Evolutionary conservation across 2,888 invertebrate species (phyloP).

Genomic region (Apeira syringaria): DNA sequence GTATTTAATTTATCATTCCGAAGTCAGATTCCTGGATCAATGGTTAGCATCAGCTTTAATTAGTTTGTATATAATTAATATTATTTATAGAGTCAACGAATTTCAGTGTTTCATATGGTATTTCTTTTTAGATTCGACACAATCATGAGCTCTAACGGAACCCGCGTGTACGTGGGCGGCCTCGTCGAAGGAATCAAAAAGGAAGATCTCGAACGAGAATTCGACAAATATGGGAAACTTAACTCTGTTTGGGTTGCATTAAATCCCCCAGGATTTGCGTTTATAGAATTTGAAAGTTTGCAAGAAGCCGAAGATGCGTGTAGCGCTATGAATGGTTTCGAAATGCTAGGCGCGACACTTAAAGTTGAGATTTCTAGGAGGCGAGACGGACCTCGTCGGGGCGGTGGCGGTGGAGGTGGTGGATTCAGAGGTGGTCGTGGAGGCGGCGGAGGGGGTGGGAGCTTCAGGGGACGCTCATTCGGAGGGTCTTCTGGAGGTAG

Average conservation of each 20-base stretch:
- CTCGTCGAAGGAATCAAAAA: constrained; percentile 94
- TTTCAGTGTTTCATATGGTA: constrained; percentile 20
- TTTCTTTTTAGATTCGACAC: constrained; percentile 42
- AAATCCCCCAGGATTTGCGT: constrained; percentile 97
- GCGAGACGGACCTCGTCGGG: constrained; percentile 87
- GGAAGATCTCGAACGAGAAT: constrained; percentile 95
- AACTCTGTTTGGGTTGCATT: constrained; percentile 97
- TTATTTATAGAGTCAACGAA: constrained; percentile 4
- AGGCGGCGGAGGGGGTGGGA: constrained; percentile 75
- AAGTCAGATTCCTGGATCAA: constrained; percentile 22
- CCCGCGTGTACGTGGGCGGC: constrained; percentile 95
- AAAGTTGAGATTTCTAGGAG: constrained; percentile 95
- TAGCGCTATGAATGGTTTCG: constrained; percentile 93
- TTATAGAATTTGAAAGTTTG: constrained; percentile 95
- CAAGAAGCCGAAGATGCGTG: constrained; percentile 96
- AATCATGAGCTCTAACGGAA: constrained; percentile 82
- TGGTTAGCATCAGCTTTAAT: constrained; percentile 23
- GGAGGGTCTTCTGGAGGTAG: constrained; percentile 79
- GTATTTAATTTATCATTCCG: constrained; percentile 65
- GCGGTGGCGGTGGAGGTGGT: constrained; percentile 76
- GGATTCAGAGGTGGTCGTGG: constrained; percentile 73
- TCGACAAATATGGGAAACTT: constrained; percentile 95
- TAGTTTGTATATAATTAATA: constrained; percentile 16
- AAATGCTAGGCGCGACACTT: constrained; percentile 93
- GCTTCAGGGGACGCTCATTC: constrained; percentile 53